phyloP scores from a whole-genome alignment of 2,888 invertebrate species.

The Cerceris rybyensis region DNA sequence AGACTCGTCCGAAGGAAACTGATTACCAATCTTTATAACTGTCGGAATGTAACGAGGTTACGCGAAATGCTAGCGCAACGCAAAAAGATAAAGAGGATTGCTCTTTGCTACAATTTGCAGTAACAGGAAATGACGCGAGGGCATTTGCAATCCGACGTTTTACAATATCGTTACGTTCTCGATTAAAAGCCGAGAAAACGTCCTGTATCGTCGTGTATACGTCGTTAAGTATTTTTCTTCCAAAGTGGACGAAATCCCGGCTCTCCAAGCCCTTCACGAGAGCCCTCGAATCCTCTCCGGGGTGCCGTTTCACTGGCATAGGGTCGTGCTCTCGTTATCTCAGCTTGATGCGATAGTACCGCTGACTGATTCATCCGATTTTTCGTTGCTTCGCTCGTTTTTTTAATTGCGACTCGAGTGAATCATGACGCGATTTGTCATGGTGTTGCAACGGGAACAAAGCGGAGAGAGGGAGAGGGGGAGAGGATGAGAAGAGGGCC shows the following conservation, averaged over 20 bases:
- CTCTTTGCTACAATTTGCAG: too few species aligned
- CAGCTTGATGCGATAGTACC: slow-evolving; percentile 31
- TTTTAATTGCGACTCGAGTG: slow-evolving; percentile 50
- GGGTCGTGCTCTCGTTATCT: slow-evolving; percentile 56
- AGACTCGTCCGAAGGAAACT: too few species aligned
- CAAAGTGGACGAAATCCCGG: slow-evolving; percentile 37
- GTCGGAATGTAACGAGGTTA: too few species aligned
- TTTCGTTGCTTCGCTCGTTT: slow-evolving; percentile 2
- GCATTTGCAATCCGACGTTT: too few species aligned
- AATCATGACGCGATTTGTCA: slow-evolving; percentile 50
- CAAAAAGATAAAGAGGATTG: too few species aligned
- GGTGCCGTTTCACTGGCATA: slow-evolving; percentile 1
- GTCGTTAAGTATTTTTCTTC: slow-evolving; percentile 32
- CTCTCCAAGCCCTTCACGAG: slow-evolving; percentile 9
- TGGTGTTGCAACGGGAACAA: neutral
- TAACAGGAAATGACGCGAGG: too few species aligned
- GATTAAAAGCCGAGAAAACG: too few species aligned
- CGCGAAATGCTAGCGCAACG: too few species aligned
- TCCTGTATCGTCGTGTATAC: neutral
- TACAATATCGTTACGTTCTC: too few species aligned
- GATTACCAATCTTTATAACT: too few species aligned
- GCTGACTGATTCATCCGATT: slow-evolving; percentile 49
- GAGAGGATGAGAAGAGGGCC: neutral
- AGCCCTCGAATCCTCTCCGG: slow-evolving; percentile 5
- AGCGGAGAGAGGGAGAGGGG: neutral